phyloP scores from a whole-genome alignment of 2,797 vertebrate species.

The Pagetopsis macropterus region DNA sequence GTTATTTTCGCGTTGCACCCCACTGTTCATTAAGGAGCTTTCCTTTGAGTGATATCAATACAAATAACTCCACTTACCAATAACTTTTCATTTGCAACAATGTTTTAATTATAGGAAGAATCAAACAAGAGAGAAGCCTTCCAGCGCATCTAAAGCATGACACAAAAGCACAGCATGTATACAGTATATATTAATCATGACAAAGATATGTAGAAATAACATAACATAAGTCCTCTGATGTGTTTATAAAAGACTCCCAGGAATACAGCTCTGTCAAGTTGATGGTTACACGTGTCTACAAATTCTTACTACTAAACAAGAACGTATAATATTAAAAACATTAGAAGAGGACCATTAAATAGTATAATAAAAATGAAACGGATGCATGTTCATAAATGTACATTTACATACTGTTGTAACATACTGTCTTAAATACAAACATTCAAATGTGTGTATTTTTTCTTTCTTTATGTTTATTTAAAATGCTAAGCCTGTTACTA shows the following conservation, averaged over 20 bases:
- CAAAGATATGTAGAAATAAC: not conserved
- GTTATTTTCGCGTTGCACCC: constrained; percentile 26
- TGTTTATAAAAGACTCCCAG: constrained; percentile 13
- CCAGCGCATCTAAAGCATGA: not conserved
- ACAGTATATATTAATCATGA: not conserved
- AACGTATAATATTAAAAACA: not conserved
- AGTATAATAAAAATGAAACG: not conserved
- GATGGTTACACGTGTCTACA: constrained; percentile 9
- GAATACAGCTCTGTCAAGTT: constrained; percentile 9
- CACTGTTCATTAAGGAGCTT: constrained; percentile 20
- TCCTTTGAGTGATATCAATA: constrained; percentile 7
- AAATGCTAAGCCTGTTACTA: too few species aligned
- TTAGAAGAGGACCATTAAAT: not conserved
- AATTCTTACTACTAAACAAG: not conserved
- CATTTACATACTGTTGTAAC: too few species aligned
- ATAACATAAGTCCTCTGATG: constrained; percentile 13
- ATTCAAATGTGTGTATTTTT: too few species aligned
- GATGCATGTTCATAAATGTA: not conserved
- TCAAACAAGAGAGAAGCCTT: not conserved
- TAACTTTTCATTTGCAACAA: constrained; percentile 10
- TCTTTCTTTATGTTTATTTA: too few species aligned
- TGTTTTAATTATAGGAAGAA: not conserved
- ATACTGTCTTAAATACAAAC: too few species aligned
- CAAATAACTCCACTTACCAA: not conserved
- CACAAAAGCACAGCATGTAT: not conserved